Conservation (phyloP, 1,140 invertebrate species). For the Bombus cullumanus region DNA sequence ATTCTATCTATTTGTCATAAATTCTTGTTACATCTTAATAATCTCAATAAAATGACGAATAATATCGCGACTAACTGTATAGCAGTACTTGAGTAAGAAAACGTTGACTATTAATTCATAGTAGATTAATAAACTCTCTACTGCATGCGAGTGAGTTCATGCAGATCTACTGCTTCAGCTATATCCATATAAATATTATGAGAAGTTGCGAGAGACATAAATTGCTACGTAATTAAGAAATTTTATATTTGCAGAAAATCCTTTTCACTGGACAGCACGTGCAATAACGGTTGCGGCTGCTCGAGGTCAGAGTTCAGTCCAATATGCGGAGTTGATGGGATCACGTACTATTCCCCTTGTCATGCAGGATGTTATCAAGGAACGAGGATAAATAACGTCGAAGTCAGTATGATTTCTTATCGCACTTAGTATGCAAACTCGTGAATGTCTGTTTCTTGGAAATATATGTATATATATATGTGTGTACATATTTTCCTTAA, state of each 20-base stretch:
- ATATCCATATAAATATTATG: too few species aligned
- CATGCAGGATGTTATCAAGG: conserved; percentile 89
- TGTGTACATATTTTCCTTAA: too few species aligned
- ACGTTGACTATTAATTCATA: too few species aligned
- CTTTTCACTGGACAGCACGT: conserved; percentile 80
- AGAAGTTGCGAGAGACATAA: not conserved
- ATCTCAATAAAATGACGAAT: too few species aligned
- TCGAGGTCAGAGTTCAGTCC: conserved; percentile 84
- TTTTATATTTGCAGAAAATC: conserved; percentile 62
- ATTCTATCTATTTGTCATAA: too few species aligned
- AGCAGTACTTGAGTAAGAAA: too few species aligned
- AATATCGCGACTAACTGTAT: too few species aligned
- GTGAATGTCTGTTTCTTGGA: not conserved
- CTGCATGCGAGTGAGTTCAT: too few species aligned
- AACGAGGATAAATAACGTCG: conserved; percentile 71
- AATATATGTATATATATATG: too few species aligned
- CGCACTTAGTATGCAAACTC: not conserved
- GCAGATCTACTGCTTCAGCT: too few species aligned
- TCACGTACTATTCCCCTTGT: conserved; percentile 93
- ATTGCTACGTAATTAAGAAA: not conserved
- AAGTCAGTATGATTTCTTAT: conserved; percentile 53
- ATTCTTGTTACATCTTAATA: too few species aligned
- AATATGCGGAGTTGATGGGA: conserved; percentile 90
- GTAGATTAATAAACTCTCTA: too few species aligned
- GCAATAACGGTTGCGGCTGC: conserved; percentile 87